Evolutionary conservation across 2,888 invertebrate genomes (phyloP).

Genomic region (Dyspetes luteomarginatus): DNA sequence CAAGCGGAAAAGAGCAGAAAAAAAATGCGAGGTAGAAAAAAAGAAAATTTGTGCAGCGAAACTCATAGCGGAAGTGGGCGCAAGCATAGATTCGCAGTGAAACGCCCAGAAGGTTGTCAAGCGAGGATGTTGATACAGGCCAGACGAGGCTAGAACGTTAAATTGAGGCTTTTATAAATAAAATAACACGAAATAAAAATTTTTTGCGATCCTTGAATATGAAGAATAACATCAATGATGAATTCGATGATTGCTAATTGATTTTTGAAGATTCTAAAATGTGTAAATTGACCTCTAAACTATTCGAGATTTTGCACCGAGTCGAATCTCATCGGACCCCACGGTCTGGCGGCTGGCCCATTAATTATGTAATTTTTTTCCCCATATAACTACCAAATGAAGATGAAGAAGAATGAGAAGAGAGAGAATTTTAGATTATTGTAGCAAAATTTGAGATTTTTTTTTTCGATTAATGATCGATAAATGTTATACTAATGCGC

Average conservation of each 20-base stretch:
- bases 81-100: conserved; percentile 71
- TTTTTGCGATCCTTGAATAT: conserved; percentile 47
- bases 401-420: too few relatives aligned
- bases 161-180: conserved; percentile 67
- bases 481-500: too few relatives aligned
- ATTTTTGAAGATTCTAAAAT: conserved; percentile 30
- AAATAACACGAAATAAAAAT: conserved; percentile 14
- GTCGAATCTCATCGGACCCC: too few relatives aligned
- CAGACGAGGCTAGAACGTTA: conserved; percentile 75
- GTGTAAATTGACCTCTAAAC: neutral
- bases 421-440: too few relatives aligned
- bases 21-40: conserved; percentile 14
- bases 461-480: too few relatives aligned
- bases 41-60: conserved; percentile 60
- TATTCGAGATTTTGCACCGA: too few relatives aligned
- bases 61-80: conserved; percentile 65
- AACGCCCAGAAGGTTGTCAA: conserved; percentile 72
- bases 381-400: too few relatives aligned
- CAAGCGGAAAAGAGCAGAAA: conserved; percentile 11
- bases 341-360: too few relatives aligned
- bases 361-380: too few relatives aligned
- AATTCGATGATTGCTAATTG: conserved; percentile 21
- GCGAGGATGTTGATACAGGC: conserved; percentile 73
- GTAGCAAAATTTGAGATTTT: too few relatives aligned
- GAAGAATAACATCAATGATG: conserved; percentile 25